phyloP scores from a whole-genome alignment of 2,113 vertebrate genomes.

The Perca flavescens region DNA sequence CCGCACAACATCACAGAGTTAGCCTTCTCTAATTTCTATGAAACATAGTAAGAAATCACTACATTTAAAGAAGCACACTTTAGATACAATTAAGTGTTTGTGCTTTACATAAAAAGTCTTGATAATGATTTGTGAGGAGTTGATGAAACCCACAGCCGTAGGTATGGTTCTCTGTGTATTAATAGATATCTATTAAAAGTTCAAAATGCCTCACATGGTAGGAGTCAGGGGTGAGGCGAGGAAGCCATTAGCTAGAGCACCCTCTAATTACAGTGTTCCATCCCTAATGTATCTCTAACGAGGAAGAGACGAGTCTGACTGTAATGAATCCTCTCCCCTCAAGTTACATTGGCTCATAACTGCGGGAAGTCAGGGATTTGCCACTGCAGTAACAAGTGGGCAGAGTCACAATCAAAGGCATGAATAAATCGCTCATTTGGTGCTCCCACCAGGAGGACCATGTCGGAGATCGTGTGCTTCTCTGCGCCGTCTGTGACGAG shows the following conservation, averaged over 20 bases:
- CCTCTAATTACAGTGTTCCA: conserved; percentile 71
- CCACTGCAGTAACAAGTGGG: conserved; percentile 24
- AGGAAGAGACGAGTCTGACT: conserved; percentile 54
- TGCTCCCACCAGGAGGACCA: conserved; percentile 84
- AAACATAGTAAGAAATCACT: conserved; percentile 32
- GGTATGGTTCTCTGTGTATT: conserved; percentile 64
- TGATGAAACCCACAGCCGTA: conserved; percentile 38
- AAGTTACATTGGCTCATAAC: conserved; percentile 45
- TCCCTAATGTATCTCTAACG: conserved; percentile 68
- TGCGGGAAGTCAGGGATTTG: conserved; percentile 47
- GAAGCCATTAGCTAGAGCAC: conserved; percentile 69
- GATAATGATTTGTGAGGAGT: conserved; percentile 35
- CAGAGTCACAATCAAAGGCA: conserved; percentile 45
- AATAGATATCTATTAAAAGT: conserved; percentile 76
- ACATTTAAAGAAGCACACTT: conserved; percentile 51
- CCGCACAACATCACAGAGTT: conserved; percentile 28
- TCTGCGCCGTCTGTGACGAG: conserved; percentile 88
- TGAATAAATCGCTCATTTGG: conserved; percentile 37
- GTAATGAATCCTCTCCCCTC: conserved; percentile 58
- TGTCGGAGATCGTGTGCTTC: conserved; percentile 91
- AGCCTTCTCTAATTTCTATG: conserved; percentile 2
- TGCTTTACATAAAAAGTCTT: conserved; percentile 37
- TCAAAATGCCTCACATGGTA: conserved; percentile 60
- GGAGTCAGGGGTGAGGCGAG: conserved; percentile 62
- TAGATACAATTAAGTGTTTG: conserved; percentile 32